These are phyloP conservation scores for Myocastor coypus DNA, from an alignment of 2,113 vertebrate species.

Conservation along the genomic window DNA sequence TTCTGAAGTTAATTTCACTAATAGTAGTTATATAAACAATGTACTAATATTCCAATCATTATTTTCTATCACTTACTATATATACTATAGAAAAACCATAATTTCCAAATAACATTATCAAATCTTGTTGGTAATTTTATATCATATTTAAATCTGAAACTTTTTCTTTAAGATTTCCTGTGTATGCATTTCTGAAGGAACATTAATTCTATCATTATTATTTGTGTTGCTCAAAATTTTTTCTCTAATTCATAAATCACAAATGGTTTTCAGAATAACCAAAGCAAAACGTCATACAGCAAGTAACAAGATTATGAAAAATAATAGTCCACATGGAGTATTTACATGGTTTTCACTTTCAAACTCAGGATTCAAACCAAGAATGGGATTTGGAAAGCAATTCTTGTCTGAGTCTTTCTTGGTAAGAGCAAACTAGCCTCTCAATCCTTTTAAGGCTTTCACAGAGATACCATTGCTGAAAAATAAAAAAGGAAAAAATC, in stretches of 20 bases:
- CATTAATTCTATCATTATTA: slow-evolving; percentile 58
- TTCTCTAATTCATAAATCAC: slow-evolving; percentile 30
- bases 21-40: background rate
- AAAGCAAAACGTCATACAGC: background rate
- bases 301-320: background rate
- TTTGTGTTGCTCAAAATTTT: slow-evolving; percentile 43
- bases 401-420: background rate
- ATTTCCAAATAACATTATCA: slow-evolving; percentile 80
- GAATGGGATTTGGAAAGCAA: background rate
- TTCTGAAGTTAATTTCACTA: slow-evolving; percentile 21
- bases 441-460: slow-evolving; percentile 11
- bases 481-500: background rate
- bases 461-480: background rate
- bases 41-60: slow-evolving; percentile 6
- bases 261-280: background rate
- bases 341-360: background rate
- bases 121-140: slow-evolving; percentile 75
- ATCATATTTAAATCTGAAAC: slow-evolving; percentile 70
- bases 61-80: slow-evolving; percentile 70
- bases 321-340: background rate
- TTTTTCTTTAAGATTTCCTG: slow-evolving; percentile 59
- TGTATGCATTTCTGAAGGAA: slow-evolving; percentile 69
- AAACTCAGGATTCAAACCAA: background rate
- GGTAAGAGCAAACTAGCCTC: slow-evolving; percentile 20
- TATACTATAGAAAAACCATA: slow-evolving; percentile 72